Evolutionary conservation across 2,888 invertebrate species (phyloP).

Genomic region (Harpalus rufipes): DNA sequence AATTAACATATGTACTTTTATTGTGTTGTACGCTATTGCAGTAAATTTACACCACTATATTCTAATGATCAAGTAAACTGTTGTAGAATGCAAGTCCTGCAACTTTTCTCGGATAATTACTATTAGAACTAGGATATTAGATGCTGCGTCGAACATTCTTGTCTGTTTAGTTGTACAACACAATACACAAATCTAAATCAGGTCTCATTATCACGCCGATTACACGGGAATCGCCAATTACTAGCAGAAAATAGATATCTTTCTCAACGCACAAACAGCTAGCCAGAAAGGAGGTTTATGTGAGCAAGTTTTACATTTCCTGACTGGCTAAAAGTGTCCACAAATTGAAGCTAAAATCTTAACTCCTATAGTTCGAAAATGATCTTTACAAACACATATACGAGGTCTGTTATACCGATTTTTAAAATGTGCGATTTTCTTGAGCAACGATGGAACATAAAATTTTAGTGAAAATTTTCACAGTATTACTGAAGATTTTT

Average conservation of each 20-base stretch:
- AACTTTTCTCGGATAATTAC: not conserved
- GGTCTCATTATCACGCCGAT: constrained; percentile 54
- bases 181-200: constrained; percentile 60
- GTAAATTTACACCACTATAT: not conserved
- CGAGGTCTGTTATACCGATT: no score
- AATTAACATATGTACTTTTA: not conserved
- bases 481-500: no score
- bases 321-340: no score
- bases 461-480: no score
- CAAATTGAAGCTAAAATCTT: no score
- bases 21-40: not conserved
- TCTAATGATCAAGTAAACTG: not conserved
- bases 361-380: no score
- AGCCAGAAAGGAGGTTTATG: not conserved
- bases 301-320: no score
- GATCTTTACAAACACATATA: no score
- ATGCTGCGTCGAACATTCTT: not conserved
- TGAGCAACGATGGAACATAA: no score
- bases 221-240: constrained; percentile 55
- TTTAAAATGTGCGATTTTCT: no score
- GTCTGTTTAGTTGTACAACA: not conserved
- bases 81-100: not conserved
- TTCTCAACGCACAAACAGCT: not conserved
- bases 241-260: not conserved
- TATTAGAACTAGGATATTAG: not conserved